phyloP scores from a whole-genome alignment of 2,888 invertebrate genomes.

The Lasius platythorax region DNA sequence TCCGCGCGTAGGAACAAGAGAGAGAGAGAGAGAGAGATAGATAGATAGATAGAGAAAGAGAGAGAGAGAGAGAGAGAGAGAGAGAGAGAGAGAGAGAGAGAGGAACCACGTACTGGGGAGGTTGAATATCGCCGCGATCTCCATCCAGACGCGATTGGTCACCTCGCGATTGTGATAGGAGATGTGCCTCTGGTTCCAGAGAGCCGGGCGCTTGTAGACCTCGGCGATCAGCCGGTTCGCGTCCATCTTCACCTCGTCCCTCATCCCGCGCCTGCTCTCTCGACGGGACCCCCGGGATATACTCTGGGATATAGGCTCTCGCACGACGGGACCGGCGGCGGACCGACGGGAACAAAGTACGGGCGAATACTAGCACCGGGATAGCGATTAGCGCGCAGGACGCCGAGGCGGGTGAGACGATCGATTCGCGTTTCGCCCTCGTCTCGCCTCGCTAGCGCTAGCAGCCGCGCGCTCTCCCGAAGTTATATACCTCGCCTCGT shows the following conservation, averaged over 20 bases:
- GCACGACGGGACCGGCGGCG: conserved; percentile 40
- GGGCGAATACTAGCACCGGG: conserved; percentile 82
- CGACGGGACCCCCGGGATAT: too few relatives aligned
- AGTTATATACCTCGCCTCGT: conserved; percentile 15
- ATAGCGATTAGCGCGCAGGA: conserved; percentile 84
- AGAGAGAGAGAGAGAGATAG: too few relatives aligned
- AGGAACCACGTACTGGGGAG: conserved; percentile 80
- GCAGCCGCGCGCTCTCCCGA: conserved; percentile 64
- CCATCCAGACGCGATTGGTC: conserved; percentile 85
- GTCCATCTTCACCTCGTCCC: conserved; percentile 83
- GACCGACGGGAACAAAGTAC: conserved; percentile 76
- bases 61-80: too few relatives aligned
- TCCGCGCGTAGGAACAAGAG: background rate
- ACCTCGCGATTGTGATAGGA: conserved; percentile 85
- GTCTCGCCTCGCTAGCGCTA: conserved; percentile 82
- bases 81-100: too few relatives aligned
- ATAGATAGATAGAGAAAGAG: too few relatives aligned
- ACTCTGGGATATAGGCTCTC: background rate
- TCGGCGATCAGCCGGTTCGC: conserved; percentile 84
- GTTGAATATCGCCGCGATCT: conserved; percentile 83
- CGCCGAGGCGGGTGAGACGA: conserved; percentile 79
- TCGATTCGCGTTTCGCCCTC: conserved; percentile 83
- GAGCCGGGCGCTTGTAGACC: conserved; percentile 84
- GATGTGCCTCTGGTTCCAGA: conserved; percentile 85
- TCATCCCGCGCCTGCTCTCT: conserved; percentile 69